Evolutionary conservation across 2,797 vertebrate genomes (phyloP), one percentile per base, ranked within the genome.

Genomic region (Leuciscus waleckii): DNA sequence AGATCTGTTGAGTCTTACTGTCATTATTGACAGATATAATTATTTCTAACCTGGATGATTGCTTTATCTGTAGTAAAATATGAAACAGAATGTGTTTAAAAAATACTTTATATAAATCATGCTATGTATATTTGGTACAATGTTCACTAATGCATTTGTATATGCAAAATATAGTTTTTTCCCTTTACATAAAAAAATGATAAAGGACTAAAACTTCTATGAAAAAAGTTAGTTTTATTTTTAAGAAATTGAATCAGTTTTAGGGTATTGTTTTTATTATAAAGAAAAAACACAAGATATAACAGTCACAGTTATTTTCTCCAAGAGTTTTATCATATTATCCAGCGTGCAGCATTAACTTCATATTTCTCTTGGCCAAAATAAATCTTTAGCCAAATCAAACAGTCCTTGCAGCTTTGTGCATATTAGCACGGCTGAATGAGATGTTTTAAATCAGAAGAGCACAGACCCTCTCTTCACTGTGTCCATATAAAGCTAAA

Each of bases 401-500:
- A 86, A 85, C 76, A 84, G 79, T 61, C 39, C 81, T 90, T 89
- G 85, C 86, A 81, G 87, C 86, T 89, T 85, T 86, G 43, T 78
- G 32, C 83, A 78, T 58, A 63, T 81, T 81, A 82, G 70, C 54
- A 77, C 37, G 26, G 32, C 75, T 69, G 56, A 17, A 32, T 73
- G 26, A 84, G 21, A 86, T 74, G 54, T 88, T 75, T 90, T 92
- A 89, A 83, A 89, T 90, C 87, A 71, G 85, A 43, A 69, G 37
- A 70, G 85, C 89, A 83, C 71, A 84, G 85, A 86, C 73, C 41
- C 83, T 88, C 86, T 88, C 68, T 54, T 74, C 83, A 77, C 78
- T 78, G 35, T 83, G 87, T 90, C 95, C 94, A 92, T 95, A 94
- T 95, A 95, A 94, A 95, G 94, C 78, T 89, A 89, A 92, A 90